Evolutionary conservation across 2,888 invertebrate species (phyloP).

Genomic region (Zele albiditarsus): DNA sequence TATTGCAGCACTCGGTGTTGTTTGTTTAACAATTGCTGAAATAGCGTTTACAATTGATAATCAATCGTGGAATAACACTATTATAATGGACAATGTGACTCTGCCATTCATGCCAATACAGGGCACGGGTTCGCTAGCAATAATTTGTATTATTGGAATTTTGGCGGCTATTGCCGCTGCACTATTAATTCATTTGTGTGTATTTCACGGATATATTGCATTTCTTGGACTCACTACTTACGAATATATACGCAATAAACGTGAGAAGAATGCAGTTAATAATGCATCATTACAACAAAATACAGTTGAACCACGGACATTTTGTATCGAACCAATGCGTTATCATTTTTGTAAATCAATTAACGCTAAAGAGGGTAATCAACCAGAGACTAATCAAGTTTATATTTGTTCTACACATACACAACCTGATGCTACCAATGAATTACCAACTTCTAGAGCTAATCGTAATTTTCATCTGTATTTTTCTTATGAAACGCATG

Average conservation of each 20-base stretch:
- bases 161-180: constrained; percentile 85
- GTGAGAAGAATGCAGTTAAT: constrained; percentile 55
- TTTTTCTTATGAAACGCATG: constrained; percentile 66
- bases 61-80: constrained; percentile 23
- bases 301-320: constrained; percentile 16
- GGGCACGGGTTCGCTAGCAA: constrained; percentile 73
- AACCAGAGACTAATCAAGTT: constrained; percentile 46
- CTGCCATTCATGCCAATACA: constrained; percentile 59
- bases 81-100: constrained; percentile 63
- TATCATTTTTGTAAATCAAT: constrained; percentile 62
- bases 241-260: constrained; percentile 82
- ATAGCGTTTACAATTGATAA: constrained; percentile 71
- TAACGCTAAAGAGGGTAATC: constrained; percentile 25
- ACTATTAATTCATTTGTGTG: constrained; percentile 86
- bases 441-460: constrained; percentile 35
- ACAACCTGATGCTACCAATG: constrained; percentile 31
- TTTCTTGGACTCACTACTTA: constrained; percentile 90
- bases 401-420: constrained; percentile 62
- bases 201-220: constrained; percentile 91
- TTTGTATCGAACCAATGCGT: constrained; percentile 11
- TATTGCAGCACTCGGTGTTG: constrained; percentile 81
- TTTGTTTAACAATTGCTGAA: constrained; percentile 81
- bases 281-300: constrained; percentile 38
- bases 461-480: constrained; percentile 66
- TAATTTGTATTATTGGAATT: constrained; percentile 75